Percentiles rank a stretch among this genome's conserved stretches.
phyloP scores from a whole-genome alignment of 2,113 vertebrate genomes.

The Pagrus major region DNA sequence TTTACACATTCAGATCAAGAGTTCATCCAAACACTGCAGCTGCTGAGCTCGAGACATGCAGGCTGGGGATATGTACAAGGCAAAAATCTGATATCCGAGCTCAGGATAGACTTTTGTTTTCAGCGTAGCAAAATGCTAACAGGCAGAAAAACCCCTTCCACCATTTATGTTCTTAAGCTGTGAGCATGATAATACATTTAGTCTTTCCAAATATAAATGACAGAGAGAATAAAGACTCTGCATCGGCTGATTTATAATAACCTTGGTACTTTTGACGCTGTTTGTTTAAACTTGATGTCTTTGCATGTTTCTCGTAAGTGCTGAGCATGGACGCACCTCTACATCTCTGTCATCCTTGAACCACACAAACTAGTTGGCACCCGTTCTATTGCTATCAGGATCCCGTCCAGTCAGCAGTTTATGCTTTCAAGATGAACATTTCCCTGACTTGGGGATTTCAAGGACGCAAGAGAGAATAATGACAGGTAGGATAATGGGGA shows the following conservation, averaged over 20 bases:
- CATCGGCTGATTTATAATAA: not conserved
- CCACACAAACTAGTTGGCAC: conserved; percentile 40
- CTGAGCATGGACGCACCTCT: conserved; percentile 43
- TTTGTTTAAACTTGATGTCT: conserved; percentile 22
- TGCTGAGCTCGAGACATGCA: not conserved
- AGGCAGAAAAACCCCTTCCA: not conserved
- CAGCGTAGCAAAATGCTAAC: not conserved
- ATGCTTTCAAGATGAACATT: conserved; percentile 48
- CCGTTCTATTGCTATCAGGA: conserved; percentile 7
- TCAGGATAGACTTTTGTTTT: not conserved
- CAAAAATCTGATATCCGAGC: not conserved
- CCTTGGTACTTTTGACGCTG: conserved; percentile 10
- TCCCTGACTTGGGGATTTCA: conserved; percentile 44
- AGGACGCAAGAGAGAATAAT: conserved; percentile 46
- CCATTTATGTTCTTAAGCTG: not conserved
- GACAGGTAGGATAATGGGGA: conserved; percentile 36
- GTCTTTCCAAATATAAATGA: conserved; percentile 1
- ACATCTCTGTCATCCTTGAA: conserved; percentile 49
- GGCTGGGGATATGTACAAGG: too few relatives aligned
- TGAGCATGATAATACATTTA: not conserved
- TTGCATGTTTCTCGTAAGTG: conserved; percentile 31
- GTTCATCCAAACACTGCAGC: not conserved
- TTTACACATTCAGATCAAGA: not conserved
- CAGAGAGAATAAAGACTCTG: not conserved
- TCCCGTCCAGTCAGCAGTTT: conserved; percentile 66